Evolutionary conservation across 2,888 invertebrate species (phyloP).

Genomic region (Argyresthia goedartella): DNA sequence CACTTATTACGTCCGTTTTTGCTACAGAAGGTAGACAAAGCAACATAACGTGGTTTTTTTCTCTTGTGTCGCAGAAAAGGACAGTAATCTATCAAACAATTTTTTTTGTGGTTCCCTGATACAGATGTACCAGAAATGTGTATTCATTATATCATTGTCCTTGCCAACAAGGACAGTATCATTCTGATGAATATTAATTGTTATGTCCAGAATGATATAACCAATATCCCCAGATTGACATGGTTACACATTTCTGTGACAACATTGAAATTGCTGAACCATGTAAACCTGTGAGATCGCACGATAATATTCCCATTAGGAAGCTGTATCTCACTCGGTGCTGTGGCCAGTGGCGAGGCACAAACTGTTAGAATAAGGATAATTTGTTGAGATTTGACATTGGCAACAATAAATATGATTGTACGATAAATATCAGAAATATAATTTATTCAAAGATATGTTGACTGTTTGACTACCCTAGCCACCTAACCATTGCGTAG

Average conservation of each 20-base stretch:
- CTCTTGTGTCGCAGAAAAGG: too few relatives aligned
- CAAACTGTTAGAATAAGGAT: slow-evolving; percentile 48
- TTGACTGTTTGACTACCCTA: background rate
- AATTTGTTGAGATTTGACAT: slow-evolving; percentile 61
- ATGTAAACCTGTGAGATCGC: too few relatives aligned
- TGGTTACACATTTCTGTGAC: too few relatives aligned
- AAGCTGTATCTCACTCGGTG: slow-evolving; percentile 15
- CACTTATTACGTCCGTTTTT: too few relatives aligned
- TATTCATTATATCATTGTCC: slow-evolving; percentile 2
- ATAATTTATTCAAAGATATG: slow-evolving; percentile 58
- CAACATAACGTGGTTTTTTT: too few relatives aligned
- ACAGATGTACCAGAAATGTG: slow-evolving; percentile 14
- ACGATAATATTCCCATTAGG: background rate
- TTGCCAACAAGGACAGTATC: too few relatives aligned
- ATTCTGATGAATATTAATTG: too few relatives aligned
- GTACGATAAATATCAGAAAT: slow-evolving; percentile 51
- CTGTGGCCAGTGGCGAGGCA: slow-evolving; percentile 28
- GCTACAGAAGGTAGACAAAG: too few relatives aligned
- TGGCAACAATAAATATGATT: slow-evolving; percentile 52
- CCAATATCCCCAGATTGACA: too few relatives aligned
- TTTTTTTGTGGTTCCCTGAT: slow-evolving; percentile 8
- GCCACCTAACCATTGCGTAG: too few relatives aligned
- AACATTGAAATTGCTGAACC: too few relatives aligned
- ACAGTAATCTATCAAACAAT: background rate
- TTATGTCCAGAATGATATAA: too few relatives aligned